Percentiles rank a stretch among this genome's conserved stretches.
Conservation (phyloP, 2,113 vertebrate species). For the Poeciliopsis retropinna region DNA sequence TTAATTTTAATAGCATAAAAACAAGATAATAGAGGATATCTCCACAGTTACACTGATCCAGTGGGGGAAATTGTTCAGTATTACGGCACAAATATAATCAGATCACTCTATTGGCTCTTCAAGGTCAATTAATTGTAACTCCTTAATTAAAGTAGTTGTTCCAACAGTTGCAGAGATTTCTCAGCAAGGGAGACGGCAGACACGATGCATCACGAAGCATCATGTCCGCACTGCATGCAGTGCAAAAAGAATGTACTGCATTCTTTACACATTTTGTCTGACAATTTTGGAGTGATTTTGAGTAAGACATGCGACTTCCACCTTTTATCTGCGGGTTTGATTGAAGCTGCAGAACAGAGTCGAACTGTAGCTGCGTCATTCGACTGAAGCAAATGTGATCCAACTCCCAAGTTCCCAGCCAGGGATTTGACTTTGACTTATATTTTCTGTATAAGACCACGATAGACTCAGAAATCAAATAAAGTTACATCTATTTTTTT, state of each 20-base stretch:
- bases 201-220: background rate
- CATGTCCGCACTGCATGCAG: too few species aligned
- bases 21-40: background rate
- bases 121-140: background rate
- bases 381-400: too few species aligned
- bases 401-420: too few species aligned
- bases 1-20: background rate
- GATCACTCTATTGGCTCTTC: background rate
- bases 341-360: too few species aligned
- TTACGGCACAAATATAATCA: background rate
- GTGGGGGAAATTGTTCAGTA: background rate
- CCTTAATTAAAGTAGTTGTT: background rate
- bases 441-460: too few species aligned
- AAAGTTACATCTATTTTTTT: too few species aligned
- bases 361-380: too few species aligned
- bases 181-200: fast-evolving
- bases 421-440: too few species aligned
- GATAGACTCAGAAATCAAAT: too few species aligned
- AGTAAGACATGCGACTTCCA: background rate
- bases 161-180: background rate
- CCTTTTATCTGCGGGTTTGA: too few species aligned
- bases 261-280: background rate
- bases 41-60: background rate
- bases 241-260: background rate
- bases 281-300: background rate